phyloP scores from a whole-genome alignment of 2,888 invertebrate species.

The Agapostemon virescens region DNA sequence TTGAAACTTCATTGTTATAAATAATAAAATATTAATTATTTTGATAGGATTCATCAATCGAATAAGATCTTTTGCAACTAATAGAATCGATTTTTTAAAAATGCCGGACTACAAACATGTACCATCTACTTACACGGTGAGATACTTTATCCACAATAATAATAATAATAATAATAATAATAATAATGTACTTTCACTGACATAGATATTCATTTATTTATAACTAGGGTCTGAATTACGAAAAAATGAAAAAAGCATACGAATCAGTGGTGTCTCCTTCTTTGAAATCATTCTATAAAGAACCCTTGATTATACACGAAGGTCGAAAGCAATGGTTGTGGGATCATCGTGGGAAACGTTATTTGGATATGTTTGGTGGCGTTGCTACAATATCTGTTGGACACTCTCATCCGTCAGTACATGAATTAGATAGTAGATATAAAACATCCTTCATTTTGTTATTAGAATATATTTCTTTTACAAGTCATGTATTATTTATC shows the following conservation, averaged over 20 bases:
- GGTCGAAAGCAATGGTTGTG: conserved; percentile 96
- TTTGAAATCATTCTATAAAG: conserved; percentile 88
- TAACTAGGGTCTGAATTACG: conserved; percentile 84
- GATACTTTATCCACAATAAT: not conserved
- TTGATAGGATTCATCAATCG: conserved; percentile 19
- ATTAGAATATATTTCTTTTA: not conserved
- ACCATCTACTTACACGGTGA: conserved; percentile 34
- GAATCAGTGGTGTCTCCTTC: conserved; percentile 86
- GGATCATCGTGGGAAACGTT: conserved; percentile 91
- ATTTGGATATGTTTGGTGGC: conserved; percentile 97
- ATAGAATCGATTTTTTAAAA: not conserved
- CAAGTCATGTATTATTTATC: not conserved
- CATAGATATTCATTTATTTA: not conserved
- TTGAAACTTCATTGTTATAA: not conserved
- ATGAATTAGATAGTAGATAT: not conserved
- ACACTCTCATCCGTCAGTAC: conserved; percentile 97
- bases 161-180: too few species aligned
- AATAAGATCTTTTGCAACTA: not conserved
- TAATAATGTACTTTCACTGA: not conserved
- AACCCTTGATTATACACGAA: conserved; percentile 91
- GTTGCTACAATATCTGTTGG: conserved; percentile 99
- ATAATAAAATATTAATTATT: not conserved
- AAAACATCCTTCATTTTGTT: not conserved
- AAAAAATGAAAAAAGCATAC: conserved; percentile 83
- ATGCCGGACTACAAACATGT: conserved; percentile 34